Conservation (phyloP, 2,797 vertebrate genomes). For the Eulemur albifrons region DNA sequence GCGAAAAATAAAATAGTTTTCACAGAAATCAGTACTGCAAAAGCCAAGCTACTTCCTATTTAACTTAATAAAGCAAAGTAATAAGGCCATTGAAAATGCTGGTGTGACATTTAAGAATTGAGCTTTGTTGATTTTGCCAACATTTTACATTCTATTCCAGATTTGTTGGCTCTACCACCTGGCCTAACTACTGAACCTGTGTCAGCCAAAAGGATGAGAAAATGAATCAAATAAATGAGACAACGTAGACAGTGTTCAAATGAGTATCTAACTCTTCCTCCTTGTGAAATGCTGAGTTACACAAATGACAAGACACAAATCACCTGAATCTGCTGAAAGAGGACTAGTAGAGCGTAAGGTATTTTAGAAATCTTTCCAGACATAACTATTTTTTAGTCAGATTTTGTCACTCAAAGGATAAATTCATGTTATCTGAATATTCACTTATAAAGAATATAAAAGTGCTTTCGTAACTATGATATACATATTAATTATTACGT, state of each 20-base stretch:
- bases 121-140: conserved; percentile 41
- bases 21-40: not conserved
- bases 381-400: not conserved
- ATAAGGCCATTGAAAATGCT: not conserved
- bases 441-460: not conserved
- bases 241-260: conserved; percentile 65
- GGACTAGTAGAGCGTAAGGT: not conserved
- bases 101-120: not conserved
- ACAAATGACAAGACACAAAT: conserved; percentile 66
- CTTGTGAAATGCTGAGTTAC: conserved; percentile 66
- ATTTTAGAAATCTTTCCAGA: not conserved
- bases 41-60: not conserved
- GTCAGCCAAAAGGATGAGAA: conserved; percentile 49
- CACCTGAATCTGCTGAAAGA: conserved; percentile 19
- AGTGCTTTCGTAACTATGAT: not conserved
- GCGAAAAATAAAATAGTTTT: not conserved
- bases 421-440: not conserved
- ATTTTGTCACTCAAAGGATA: not conserved
- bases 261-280: conserved; percentile 30
- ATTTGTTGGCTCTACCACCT: conserved; percentile 48
- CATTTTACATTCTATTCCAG: conserved; percentile 31
- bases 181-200: conserved; percentile 46
- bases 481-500: not conserved
- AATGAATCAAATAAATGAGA: conserved; percentile 68
- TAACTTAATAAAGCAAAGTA: conserved; percentile 6